Evolutionary conservation across 2,888 invertebrate genomes (phyloP).

Genomic region (Ariolimax columbianus): DNA sequence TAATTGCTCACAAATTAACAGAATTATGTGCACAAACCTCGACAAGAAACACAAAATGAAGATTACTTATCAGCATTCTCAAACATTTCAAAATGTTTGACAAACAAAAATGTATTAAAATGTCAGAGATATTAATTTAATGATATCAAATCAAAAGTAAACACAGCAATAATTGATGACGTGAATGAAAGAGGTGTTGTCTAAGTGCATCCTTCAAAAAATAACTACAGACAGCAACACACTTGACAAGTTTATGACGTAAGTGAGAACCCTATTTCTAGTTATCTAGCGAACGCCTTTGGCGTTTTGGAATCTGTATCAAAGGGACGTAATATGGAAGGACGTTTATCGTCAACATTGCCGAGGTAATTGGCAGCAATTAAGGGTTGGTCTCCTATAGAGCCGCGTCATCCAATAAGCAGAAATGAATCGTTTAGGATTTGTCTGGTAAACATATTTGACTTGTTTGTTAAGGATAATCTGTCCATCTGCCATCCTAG

Average conservation of each 20-base stretch:
- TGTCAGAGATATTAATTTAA: too few relatives aligned
- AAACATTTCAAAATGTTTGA: not conserved
- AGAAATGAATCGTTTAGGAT: not conserved
- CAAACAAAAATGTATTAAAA: too few relatives aligned
- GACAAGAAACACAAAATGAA: too few relatives aligned
- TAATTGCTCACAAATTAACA: too few relatives aligned
- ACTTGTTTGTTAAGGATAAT: not conserved
- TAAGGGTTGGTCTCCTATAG: not conserved
- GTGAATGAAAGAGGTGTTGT: not conserved
- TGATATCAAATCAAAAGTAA: not conserved
- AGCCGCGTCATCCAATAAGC: not conserved
- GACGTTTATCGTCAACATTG: not conserved
- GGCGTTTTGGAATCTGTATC: not conserved
- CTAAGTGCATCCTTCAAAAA: not conserved
- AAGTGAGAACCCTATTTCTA: not conserved
- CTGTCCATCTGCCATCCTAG: not conserved
- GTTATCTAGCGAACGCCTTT: not conserved
- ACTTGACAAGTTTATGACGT: not conserved
- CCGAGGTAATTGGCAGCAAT: not conserved
- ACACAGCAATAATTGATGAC: not conserved
- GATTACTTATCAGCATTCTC: too few relatives aligned
- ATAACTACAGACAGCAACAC: not conserved
- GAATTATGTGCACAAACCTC: too few relatives aligned
- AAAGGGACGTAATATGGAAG: not conserved
- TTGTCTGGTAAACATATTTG: not conserved